Evolutionary conservation across 2,888 invertebrate species (phyloP).

Genomic region (Coenonympha glycerion): DNA sequence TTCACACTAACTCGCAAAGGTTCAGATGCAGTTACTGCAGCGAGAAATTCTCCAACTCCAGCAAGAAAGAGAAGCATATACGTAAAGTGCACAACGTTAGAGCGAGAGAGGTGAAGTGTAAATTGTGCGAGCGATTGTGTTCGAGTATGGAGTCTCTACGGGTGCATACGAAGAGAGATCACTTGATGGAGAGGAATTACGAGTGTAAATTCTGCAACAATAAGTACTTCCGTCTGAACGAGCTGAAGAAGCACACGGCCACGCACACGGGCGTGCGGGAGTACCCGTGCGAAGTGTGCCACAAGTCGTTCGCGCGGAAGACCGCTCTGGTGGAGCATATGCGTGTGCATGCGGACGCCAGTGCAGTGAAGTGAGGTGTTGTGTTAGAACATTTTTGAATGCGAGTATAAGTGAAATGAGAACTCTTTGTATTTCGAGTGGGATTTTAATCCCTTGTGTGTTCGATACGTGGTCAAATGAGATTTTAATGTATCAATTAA

Average conservation of each 20-base stretch:
- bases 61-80: conserved; percentile 33
- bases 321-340: not conserved
- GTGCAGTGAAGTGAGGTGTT: no score
- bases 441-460: conserved; percentile 30
- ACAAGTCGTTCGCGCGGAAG: conserved; percentile 1
- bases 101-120: conserved; percentile 37
- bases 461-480: no score
- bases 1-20: conserved; percentile 19
- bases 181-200: conserved; percentile 42
- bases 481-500: no score
- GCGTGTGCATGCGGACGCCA: conserved; percentile 36
- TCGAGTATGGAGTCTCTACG: conserved; percentile 50
- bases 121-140: conserved; percentile 51
- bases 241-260: conserved; percentile 35
- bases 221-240: conserved; percentile 31
- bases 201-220: conserved; percentile 36
- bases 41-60: conserved; percentile 28
- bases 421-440: conserved; percentile 43
- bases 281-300: not conserved
- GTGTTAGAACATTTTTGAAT: no score
- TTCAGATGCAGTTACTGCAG: conserved; percentile 40
- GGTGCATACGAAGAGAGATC: conserved; percentile 55
- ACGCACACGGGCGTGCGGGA: conserved; percentile 33
- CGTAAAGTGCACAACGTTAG: conserved; percentile 44
- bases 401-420: conserved; percentile 36